A percentile compares a stretch with the other conserved stretches of the same genome.
phyloP scores from a whole-genome alignment of 2,888 invertebrate species.

The Plusia festucae region DNA sequence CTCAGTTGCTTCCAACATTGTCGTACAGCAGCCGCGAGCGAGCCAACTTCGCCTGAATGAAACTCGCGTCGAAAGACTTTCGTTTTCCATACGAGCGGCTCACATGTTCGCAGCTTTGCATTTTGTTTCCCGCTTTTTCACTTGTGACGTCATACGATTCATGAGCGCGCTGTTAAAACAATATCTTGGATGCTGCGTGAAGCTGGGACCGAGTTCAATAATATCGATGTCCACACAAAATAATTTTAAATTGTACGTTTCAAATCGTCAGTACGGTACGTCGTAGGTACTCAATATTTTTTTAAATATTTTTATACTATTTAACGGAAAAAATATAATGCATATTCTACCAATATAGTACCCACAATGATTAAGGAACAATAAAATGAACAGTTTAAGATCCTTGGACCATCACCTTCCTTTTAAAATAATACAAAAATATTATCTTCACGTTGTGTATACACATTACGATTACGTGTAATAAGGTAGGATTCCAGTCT shows the following conservation, averaged over 20 bases:
- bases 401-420: too few relatives aligned
- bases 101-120: constrained; percentile 85
- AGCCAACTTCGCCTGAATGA: constrained; percentile 87
- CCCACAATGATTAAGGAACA: too few relatives aligned
- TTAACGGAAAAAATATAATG: too few relatives aligned
- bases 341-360: too few relatives aligned
- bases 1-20: constrained; percentile 63
- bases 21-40: constrained; percentile 72
- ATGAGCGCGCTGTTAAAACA: constrained; percentile 65
- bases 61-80: constrained; percentile 85
- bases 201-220: background rate
- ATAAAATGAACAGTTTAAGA: too few relatives aligned
- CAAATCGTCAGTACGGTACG: too few relatives aligned
- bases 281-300: too few relatives aligned
- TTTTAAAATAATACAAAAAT: too few relatives aligned
- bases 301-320: too few relatives aligned
- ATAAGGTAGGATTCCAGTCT: background rate
- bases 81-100: constrained; percentile 88
- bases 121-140: constrained; percentile 87
- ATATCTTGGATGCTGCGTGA: constrained; percentile 37
- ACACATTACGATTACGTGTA: background rate
- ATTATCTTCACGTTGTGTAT: too few relatives aligned
- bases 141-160: constrained; percentile 83
- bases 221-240: too few relatives aligned
- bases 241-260: too few relatives aligned